Evolutionary conservation across 1,140 invertebrate genomes (phyloP).

Genomic region (Neuroterus valhalla): DNA sequence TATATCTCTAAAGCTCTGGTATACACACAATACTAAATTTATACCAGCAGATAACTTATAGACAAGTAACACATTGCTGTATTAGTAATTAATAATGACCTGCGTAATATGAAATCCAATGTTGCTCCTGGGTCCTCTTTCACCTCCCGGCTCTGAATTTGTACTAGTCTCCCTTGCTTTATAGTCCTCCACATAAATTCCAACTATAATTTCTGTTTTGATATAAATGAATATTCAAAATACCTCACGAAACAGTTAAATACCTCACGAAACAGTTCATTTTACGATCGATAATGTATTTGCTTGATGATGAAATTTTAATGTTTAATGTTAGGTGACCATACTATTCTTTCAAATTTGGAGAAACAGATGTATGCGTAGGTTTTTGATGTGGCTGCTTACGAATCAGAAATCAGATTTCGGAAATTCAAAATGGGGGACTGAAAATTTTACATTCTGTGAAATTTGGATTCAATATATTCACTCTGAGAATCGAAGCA

Average conservation of each 20-base stretch:
- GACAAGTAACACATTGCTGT: not conserved
- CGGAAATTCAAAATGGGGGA: too few relatives aligned
- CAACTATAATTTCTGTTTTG: not conserved
- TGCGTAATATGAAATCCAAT: slow-evolving; percentile 14
- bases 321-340: too few relatives aligned
- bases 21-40: not conserved
- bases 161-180: not conserved
- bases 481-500: too few relatives aligned
- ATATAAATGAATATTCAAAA: not conserved
- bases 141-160: not conserved
- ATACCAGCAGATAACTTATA: not conserved
- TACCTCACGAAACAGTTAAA: not conserved
- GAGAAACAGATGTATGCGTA: too few relatives aligned
- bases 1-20: not conserved
- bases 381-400: too few relatives aligned
- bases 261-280: not conserved
- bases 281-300: not conserved
- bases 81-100: slow-evolving; percentile 6
- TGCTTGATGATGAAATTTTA: not conserved
- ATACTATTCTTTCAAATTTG: too few relatives aligned
- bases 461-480: too few relatives aligned
- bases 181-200: not conserved
- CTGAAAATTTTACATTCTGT: too few relatives aligned
- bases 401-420: too few relatives aligned
- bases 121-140: not conserved